These are phyloP conservation scores for Nomada flava DNA, from an alignment of 2,888 invertebrate species.

Conservation along the genomic window DNA sequence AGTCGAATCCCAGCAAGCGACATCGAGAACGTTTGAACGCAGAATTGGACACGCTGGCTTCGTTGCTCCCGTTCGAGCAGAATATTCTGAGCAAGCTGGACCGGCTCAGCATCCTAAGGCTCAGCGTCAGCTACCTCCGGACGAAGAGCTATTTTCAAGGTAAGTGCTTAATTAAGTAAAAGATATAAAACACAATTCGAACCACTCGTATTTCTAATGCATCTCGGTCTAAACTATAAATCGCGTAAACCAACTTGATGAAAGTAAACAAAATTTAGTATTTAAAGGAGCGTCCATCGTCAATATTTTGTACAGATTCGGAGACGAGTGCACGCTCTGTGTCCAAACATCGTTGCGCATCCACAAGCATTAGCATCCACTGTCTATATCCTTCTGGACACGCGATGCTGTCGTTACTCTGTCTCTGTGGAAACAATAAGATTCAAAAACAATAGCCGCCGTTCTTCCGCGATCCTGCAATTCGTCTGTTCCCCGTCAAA, in stretches of 20 bases:
- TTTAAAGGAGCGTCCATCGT: constrained; percentile 19
- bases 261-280: not conserved
- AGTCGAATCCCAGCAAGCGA: constrained; percentile 99
- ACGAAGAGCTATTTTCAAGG: constrained; percentile 99
- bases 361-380: constrained; percentile 49
- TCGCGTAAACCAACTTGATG: not conserved
- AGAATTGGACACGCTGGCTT: constrained; percentile 98
- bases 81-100: constrained; percentile 99
- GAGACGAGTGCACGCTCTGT: constrained; percentile 24
- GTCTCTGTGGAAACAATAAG: constrained; percentile 72
- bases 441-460: constrained; percentile 73
- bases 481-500: constrained; percentile 37
- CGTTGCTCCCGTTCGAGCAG: constrained; percentile 97
- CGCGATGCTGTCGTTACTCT: constrained; percentile 77
- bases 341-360: constrained; percentile 45
- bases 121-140: constrained; percentile 98
- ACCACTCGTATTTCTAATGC: no score
- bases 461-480: constrained; percentile 48
- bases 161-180: constrained; percentile 84
- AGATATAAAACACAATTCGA: not conserved
- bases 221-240: no score
- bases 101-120: constrained; percentile 97
- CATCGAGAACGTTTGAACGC: constrained; percentile 99
- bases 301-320: not conserved
- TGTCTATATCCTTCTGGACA: constrained; percentile 52